Percentiles rank a stretch among this genome's conserved stretches.
Evolutionary conservation across 1,140 invertebrate genomes (phyloP).

Genomic region (Drosophila nebulosa): DNA sequence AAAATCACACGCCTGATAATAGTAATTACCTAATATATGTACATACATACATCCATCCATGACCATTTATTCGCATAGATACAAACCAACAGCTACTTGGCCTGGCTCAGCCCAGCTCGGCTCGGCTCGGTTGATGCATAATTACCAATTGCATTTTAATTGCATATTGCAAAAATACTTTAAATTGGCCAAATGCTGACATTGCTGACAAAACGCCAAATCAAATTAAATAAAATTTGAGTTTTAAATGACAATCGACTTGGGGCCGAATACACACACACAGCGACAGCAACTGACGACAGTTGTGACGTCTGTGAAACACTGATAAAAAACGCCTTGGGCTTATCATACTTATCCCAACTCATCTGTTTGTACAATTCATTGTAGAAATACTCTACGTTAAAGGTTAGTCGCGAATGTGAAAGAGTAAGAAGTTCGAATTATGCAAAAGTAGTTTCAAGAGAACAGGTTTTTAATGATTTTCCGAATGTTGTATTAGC

Average conservation of each 20-base stretch:
- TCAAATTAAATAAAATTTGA: conserved; percentile 64
- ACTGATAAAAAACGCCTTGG: background rate
- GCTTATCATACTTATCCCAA: background rate
- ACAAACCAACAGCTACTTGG: background rate
- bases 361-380: background rate
- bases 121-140: conserved; percentile 25
- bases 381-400: background rate
- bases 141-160: conserved; percentile 67
- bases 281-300: conserved; percentile 1
- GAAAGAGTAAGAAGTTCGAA: too few relatives aligned
- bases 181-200: conserved; percentile 17
- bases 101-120: background rate
- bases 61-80: background rate
- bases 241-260: conserved; percentile 44
- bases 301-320: conserved; percentile 3
- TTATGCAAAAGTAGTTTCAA: too few relatives aligned
- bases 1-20: conserved; percentile 52
- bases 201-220: conserved; percentile 13
- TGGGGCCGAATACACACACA: background rate
- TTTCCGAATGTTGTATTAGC: too few relatives aligned
- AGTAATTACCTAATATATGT: conserved; percentile 38
- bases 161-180: conserved; percentile 29
- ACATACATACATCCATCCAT: conserved; percentile 7
- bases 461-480: too few relatives aligned
- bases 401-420: background rate